These are phyloP conservation scores for Cephus sareptanus DNA, from an alignment of 2,888 invertebrate genomes.

Conservation along the genomic window DNA sequence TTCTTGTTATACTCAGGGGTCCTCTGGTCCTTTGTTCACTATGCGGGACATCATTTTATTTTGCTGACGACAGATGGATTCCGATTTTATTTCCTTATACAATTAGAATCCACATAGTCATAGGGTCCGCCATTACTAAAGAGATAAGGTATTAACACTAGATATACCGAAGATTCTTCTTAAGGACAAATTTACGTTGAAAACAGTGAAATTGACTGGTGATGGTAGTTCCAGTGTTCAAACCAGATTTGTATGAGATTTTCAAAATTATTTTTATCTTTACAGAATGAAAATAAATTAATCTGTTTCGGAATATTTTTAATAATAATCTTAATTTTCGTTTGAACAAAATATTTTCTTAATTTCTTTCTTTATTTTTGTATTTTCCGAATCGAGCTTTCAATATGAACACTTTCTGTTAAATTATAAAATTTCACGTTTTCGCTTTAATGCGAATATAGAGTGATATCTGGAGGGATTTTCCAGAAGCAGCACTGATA, in stretches of 20 bases:
- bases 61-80: background rate
- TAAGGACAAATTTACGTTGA: no score
- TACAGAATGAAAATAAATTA: background rate
- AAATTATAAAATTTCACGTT: background rate
- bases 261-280: background rate
- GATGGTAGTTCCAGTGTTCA: no score
- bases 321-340: background rate
- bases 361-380: background rate
- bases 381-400: background rate
- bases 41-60: background rate
- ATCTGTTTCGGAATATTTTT: background rate
- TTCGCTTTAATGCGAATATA: background rate
- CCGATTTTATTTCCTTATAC: background rate
- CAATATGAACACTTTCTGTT: background rate
- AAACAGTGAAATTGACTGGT: no score
- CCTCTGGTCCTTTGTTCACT: background rate
- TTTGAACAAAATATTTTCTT: background rate
- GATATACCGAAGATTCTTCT: no score
- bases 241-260: background rate
- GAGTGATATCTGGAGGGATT: background rate
- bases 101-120: background rate
- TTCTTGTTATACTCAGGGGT: conserved; percentile 18
- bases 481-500: background rate
- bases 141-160: no score
- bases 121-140: background rate